phyloP scores from a whole-genome alignment of 2,888 invertebrate genomes.

The Nephrotoma appendiculata region DNA sequence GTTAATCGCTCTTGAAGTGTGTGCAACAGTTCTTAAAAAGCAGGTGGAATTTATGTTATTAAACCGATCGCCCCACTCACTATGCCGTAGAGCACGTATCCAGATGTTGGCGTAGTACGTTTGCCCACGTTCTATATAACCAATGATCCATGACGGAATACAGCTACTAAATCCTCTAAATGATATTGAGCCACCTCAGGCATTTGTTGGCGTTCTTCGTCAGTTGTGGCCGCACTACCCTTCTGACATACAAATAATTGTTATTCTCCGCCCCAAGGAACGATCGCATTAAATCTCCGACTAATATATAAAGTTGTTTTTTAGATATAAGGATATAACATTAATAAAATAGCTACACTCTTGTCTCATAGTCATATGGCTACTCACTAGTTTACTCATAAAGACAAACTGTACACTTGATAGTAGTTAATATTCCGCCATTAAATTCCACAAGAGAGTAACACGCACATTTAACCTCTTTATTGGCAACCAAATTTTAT shows the following conservation, averaged over 20 bases:
- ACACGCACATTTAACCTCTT: slow-evolving; percentile 92
- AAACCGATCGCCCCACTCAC: slow-evolving; percentile 55
- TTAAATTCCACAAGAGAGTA: slow-evolving; percentile 90
- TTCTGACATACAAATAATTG: slow-evolving; percentile 92
- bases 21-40: slow-evolving; percentile 74
- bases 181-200: slow-evolving; percentile 91
- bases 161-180: slow-evolving; percentile 94
- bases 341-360: slow-evolving; percentile 98
- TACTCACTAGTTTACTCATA: slow-evolving; percentile 98
- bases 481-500: slow-evolving; percentile 74
- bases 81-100: slow-evolving; percentile 74
- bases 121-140: slow-evolving; percentile 89
- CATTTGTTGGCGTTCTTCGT: slow-evolving; percentile 92
- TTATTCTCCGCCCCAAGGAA: slow-evolving; percentile 94
- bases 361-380: slow-evolving; percentile 75
- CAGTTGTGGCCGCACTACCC: slow-evolving; percentile 91
- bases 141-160: slow-evolving; percentile 85
- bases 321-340: slow-evolving; percentile 84
- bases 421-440: slow-evolving; percentile 86
- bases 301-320: slow-evolving; percentile 93
- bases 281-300: slow-evolving; percentile 95
- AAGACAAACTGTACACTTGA: slow-evolving; percentile 91
- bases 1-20: slow-evolving; percentile 75
- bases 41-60: slow-evolving; percentile 79
- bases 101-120: slow-evolving; percentile 67